These are phyloP conservation scores for Coryphaenoides rupestris DNA, from an alignment of 2,113 vertebrate species.

Conservation along the genomic window DNA sequence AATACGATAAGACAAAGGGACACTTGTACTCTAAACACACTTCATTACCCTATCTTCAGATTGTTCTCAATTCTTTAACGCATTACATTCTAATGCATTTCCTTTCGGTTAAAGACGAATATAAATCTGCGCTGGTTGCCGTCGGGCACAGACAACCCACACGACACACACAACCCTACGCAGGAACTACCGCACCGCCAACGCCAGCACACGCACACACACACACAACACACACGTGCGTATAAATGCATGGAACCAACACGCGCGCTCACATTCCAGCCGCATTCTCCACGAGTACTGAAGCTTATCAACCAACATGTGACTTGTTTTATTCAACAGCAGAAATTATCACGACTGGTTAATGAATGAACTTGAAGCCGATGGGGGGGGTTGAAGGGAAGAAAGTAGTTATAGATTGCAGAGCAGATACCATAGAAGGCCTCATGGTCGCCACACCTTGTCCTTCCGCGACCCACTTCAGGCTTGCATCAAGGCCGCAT, in stretches of 20 bases:
- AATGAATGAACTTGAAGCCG: slow-evolving; percentile 18
- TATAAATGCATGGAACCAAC: no score
- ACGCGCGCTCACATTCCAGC: background rate
- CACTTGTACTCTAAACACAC: no score
- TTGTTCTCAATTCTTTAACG: no score
- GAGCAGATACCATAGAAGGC: background rate
- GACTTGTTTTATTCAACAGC: background rate
- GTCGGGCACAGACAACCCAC: no score
- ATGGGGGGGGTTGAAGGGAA: background rate
- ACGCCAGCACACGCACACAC: slow-evolving; percentile 2
- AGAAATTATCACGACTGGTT: background rate
- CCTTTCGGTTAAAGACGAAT: no score
- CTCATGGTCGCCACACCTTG: slow-evolving; percentile 8
- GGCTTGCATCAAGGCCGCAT: slow-evolving; percentile 27
- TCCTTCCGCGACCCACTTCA: background rate
- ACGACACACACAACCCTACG: no score
- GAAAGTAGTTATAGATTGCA: background rate
- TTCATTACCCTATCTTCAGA: no score
- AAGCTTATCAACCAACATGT: slow-evolving; percentile 1
- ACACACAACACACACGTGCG: background rate
- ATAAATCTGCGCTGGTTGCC: no score
- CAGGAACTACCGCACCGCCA: background rate
- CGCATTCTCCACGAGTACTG: background rate
- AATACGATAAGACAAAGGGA: no score
- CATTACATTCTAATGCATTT: no score